Conservation (phyloP, 2,888 invertebrate species). For the Nymphalis c-album region DNA sequence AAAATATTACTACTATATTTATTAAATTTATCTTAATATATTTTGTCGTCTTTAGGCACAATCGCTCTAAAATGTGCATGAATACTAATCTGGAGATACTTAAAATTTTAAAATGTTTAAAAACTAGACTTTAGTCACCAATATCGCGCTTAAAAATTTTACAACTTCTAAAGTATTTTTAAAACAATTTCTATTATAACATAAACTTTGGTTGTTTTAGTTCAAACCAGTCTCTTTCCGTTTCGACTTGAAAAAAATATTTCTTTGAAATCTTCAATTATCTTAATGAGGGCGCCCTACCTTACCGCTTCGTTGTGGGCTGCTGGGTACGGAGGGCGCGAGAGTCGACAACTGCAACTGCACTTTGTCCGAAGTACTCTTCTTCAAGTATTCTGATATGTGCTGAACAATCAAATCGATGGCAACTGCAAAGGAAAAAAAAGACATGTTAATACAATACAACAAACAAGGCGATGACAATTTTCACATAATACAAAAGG, state of each 20-base stretch:
- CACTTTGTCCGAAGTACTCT: slow-evolving; percentile 54
- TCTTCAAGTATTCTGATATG: slow-evolving; percentile 92
- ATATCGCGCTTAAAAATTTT: not conserved
- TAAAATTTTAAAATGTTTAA: not conserved
- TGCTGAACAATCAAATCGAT: slow-evolving; percentile 98
- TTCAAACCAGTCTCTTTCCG: slow-evolving; percentile 21
- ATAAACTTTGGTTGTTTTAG: not conserved
- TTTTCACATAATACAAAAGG: not conserved
- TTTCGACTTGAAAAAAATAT: not conserved
- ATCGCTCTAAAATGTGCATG: not conserved
- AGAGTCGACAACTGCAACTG: slow-evolving; percentile 51
- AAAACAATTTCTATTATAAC: not conserved
- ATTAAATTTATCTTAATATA: not conserved
- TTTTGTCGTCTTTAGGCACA: slow-evolving; percentile 1
- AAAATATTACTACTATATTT: not conserved
- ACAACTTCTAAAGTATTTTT: not conserved
- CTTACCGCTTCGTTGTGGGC: slow-evolving; percentile 67
- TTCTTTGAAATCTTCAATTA: slow-evolving; percentile 6
- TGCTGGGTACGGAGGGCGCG: slow-evolving; percentile 63
- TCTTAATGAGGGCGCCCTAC: slow-evolving; percentile 71
- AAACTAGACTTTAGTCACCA: not conserved
- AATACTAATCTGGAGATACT: not conserved
- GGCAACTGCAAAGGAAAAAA: slow-evolving; percentile 89
- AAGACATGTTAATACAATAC: slow-evolving; percentile 13
- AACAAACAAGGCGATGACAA: not conserved